These are phyloP conservation scores for Agrilus cyanescens DNA, from an alignment of 2,888 invertebrate species.

Conservation along the genomic window DNA sequence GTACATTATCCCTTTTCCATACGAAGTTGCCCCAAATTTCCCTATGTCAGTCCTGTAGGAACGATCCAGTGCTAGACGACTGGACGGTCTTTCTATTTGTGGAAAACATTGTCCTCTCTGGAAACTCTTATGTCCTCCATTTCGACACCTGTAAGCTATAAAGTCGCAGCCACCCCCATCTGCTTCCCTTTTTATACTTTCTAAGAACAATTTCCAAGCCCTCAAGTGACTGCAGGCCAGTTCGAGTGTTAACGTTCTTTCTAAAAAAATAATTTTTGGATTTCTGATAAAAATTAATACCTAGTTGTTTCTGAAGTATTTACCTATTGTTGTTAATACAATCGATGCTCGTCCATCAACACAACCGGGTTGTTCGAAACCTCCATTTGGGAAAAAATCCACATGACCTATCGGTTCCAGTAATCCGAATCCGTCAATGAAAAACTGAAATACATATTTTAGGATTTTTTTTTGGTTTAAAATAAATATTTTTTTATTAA, in stretches of 20 bases:
- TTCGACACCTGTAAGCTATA: constrained; percentile 40
- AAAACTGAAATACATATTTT: constrained; percentile 30
- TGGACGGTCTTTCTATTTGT: constrained; percentile 25
- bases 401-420: constrained; percentile 47
- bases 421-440: constrained; percentile 49
- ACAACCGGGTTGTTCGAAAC: constrained; percentile 48
- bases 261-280: constrained; percentile 22
- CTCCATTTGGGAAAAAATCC: constrained; percentile 50
- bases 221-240: constrained; percentile 47
- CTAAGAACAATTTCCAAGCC: constrained; percentile 42
- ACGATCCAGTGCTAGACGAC: constrained; percentile 22
- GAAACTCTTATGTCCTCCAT: constrained; percentile 37
- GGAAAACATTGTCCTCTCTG: constrained; percentile 44
- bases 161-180: constrained; percentile 36
- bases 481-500: constrained; percentile 1
- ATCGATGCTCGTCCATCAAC: constrained; percentile 43
- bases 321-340: constrained; percentile 44
- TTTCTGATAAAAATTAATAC: not conserved
- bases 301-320: constrained; percentile 5
- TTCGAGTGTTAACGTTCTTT: constrained; percentile 35
- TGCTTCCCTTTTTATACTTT: constrained; percentile 35
- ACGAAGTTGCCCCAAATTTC: constrained; percentile 30
- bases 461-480: not conserved
- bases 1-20: constrained; percentile 42
- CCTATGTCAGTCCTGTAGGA: constrained; percentile 27